Evolutionary conservation across 1,140 invertebrate species (phyloP), one percentile per base, ranked within the genome.

Genomic region (Drosophila littoralis): DNA sequence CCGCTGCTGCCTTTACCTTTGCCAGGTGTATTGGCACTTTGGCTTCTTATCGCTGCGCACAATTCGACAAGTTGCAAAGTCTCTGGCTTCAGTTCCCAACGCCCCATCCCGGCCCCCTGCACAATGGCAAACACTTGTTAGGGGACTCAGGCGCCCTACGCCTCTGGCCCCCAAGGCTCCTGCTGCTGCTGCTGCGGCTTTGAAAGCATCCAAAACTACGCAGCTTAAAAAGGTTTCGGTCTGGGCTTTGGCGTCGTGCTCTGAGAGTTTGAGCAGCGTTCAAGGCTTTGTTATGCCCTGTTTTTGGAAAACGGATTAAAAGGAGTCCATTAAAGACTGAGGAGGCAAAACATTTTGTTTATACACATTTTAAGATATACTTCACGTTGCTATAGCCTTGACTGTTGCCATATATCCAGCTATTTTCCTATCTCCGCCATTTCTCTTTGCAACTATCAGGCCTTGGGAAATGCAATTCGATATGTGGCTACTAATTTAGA

Each of bases 11-110:
- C 46, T 17, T 38, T 50, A 52, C 59, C 46, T 13, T 40, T 63
- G 60, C 55, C 71, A 74, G 71, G 65, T 74, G 71, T 74, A 73
- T 84, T 86, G 78, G 69, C 75, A 86, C 76, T 85, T 76, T 65
- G 81, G 75, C 82, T 86, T 70, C 77, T 85, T 86, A 85, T 85
- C 82, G 82, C 75, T 79, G 73, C 48, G 71, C 59, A 75, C 75
- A 74, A 74, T 77, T 77, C 70, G 63, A 73, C 63, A 76, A 79
- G 82, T 74, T 68, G 83, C 64, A 71, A 86, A 82, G 82, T 76
- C 81, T 71, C 58, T 32, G 36, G 52, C 59, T 38, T 38, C 46
- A 13, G 40, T 13, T 8, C 17, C 60, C 46, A 32, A 22, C 68
- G 35, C 32, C 13, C 36, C 22, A 28, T 28, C 1, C 32, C 45